These are phyloP conservation scores for Bolborhynchus lineola DNA, from an alignment of 2,113 vertebrate genomes.

Conservation along the genomic window DNA sequence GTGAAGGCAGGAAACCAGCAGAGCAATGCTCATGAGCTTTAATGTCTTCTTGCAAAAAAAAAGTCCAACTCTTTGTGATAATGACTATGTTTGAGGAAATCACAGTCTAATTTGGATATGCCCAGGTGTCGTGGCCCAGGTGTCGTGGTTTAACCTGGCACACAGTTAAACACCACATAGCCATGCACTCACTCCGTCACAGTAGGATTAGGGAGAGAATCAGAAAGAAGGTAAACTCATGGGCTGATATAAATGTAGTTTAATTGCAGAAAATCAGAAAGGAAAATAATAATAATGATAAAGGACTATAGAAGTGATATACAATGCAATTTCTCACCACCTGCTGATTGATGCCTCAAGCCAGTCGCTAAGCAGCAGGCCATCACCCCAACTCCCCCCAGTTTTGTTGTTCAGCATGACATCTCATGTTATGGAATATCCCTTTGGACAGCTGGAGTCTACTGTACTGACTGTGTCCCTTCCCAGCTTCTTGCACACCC, in stretches of 20 bases:
- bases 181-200: accelerated
- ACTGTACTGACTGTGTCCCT: not conserved
- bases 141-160: not conserved
- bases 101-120: not conserved
- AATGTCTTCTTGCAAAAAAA: not conserved
- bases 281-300: not conserved
- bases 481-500: not conserved
- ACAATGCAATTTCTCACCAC: not conserved
- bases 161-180: not conserved
- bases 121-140: not conserved
- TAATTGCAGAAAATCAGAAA: not conserved
- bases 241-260: not conserved
- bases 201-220: not conserved
- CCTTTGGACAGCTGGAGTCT: not conserved
- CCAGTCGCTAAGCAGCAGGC: not conserved
- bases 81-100: not conserved
- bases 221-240: not conserved
- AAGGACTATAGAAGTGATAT: not conserved
- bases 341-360: not conserved
- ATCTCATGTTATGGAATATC: not conserved
- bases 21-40: not conserved
- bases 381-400: not conserved
- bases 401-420: not conserved
- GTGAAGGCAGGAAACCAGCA: not conserved
- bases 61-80: not conserved